These are phyloP conservation scores for Burhinus bistriatus DNA, from an alignment of 2,113 vertebrate species.

Conservation along the genomic window DNA sequence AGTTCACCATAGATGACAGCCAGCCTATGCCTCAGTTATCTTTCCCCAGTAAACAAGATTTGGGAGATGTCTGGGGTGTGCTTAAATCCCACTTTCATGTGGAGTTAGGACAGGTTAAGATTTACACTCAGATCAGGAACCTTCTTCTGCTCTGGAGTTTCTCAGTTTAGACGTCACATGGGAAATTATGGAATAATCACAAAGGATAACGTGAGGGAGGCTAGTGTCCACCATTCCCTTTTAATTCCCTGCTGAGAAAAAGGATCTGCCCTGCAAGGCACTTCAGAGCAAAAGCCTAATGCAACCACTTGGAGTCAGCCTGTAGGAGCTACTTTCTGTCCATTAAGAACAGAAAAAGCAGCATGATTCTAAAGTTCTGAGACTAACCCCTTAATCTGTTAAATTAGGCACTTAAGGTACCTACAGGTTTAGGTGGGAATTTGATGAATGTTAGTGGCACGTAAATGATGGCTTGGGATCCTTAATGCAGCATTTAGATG, in stretches of 20 bases:
- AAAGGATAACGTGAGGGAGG: not conserved
- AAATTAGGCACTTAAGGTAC: not conserved
- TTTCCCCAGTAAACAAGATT: constrained; percentile 36
- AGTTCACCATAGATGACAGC: not conserved
- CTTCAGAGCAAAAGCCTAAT: not conserved
- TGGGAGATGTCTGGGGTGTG: not conserved
- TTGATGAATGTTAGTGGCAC: not conserved
- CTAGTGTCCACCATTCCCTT: not conserved
- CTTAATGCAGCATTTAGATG: not conserved
- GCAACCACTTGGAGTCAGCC: not conserved
- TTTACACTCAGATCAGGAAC: not conserved
- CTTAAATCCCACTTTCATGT: not conserved
- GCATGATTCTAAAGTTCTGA: not conserved
- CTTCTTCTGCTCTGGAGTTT: constrained; percentile 38
- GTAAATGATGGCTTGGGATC: not conserved
- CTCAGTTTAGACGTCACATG: constrained; percentile 6
- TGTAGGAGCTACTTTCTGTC: not conserved
- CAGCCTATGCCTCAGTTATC: constrained; percentile 37
- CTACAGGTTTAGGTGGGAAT: not conserved
- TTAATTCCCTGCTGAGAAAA: not conserved
- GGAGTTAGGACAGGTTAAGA: constrained; percentile 7
- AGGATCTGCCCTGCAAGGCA: not conserved
- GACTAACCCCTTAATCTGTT: not conserved
- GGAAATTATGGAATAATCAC: not conserved
- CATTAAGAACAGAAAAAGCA: not conserved